These are phyloP conservation scores for Rhadina sibilatrix DNA, from an alignment of 2,113 vertebrate species.

Conservation along the genomic window DNA sequence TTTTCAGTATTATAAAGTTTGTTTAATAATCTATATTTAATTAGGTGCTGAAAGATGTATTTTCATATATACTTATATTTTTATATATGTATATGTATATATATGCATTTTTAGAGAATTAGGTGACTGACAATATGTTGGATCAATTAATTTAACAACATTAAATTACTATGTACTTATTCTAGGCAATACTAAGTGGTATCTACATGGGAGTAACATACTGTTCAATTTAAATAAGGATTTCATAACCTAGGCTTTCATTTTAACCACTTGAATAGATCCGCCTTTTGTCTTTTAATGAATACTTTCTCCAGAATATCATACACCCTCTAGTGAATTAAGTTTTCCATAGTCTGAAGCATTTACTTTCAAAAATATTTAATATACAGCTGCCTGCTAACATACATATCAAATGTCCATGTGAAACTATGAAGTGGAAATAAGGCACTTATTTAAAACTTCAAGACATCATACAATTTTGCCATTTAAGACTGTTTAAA, in stretches of 20 bases:
- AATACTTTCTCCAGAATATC: conserved; percentile 43
- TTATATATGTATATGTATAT: neutral
- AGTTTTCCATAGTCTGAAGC: neutral
- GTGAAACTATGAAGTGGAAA: neutral
- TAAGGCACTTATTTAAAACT: conserved; percentile 1
- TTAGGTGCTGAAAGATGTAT: neutral
- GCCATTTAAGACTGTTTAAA: neutral
- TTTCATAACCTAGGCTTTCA: neutral
- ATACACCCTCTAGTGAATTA: conserved; percentile 12
- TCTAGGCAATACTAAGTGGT: neutral
- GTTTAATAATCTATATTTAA: neutral
- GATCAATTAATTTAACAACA: neutral
- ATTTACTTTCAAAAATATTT: neutral
- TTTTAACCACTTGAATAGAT: neutral
- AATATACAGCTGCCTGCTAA: neutral
- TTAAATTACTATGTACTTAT: neutral
- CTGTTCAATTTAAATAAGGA: neutral
- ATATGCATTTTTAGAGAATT: neutral
- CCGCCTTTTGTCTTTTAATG: conserved; percentile 12
- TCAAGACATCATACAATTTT: neutral
- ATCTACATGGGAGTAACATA: neutral
- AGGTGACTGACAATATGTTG: neutral
- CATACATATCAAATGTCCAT: neutral
- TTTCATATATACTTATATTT: neutral
- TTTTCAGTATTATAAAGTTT: neutral